A percentile compares a stretch with the other conserved stretches of the same genome.
These are phyloP conservation scores for Monochamus saltuarius DNA, from an alignment of 1,140 invertebrate genomes.

Conservation along the genomic window DNA sequence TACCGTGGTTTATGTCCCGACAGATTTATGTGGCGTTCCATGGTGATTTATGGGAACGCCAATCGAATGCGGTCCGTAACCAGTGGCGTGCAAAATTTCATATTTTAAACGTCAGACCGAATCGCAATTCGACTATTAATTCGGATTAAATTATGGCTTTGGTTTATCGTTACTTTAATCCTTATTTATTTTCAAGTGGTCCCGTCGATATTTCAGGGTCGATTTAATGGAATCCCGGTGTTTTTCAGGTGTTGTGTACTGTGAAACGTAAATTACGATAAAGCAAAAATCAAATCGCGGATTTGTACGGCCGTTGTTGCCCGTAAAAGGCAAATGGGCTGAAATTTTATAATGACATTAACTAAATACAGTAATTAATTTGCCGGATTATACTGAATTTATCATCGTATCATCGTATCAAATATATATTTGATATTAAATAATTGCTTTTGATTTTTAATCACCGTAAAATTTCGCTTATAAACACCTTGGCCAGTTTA, in stretches of 20 bases:
- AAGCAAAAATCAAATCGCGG: conserved; percentile 6
- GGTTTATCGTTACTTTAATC: conserved; percentile 4
- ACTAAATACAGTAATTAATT: no score
- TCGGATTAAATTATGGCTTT: conserved; percentile 7
- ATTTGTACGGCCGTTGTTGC: not conserved
- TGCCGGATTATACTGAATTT: no score
- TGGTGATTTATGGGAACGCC: conserved; percentile 9
- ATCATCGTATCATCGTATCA: no score
- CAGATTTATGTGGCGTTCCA: conserved; percentile 20
- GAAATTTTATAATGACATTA: no score
- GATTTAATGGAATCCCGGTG: no score
- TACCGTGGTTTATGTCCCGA: conserved; percentile 19
- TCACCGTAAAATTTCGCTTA: no score
- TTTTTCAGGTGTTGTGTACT: no score
- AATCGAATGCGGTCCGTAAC: conserved; percentile 5
- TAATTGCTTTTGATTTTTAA: no score
- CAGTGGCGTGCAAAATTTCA: conserved; percentile 15
- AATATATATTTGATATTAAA: no score
- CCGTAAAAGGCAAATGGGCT: no score
- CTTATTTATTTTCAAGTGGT: conserved; percentile 5
- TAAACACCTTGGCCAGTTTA: no score
- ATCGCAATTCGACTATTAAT: conserved; percentile 9
- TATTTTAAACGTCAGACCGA: not conserved
- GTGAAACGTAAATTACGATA: not conserved
- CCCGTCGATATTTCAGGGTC: no score